These are phyloP conservation scores for Pelodiscus sinensis DNA, from an alignment of 2,113 vertebrate species.

Conservation along the genomic window DNA sequence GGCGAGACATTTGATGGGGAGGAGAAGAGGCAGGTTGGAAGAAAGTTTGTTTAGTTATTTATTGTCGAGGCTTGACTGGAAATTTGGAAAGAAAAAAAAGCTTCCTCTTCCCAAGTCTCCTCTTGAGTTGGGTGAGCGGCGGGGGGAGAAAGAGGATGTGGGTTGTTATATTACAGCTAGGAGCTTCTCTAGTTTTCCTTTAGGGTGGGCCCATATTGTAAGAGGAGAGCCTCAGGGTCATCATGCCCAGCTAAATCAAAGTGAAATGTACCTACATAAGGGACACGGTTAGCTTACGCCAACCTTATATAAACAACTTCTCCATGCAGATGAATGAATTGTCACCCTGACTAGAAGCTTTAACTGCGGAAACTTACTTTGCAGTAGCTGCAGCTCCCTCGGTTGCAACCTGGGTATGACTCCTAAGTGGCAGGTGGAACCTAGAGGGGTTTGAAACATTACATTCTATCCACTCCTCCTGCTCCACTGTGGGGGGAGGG, in stretches of 20 bases:
- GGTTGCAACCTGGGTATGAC: not conserved
- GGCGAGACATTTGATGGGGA: not conserved
- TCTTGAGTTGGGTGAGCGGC: not conserved
- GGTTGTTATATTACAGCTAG: not conserved
- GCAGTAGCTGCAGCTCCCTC: not conserved
- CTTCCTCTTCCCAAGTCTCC: not conserved
- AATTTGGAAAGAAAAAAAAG: not conserved
- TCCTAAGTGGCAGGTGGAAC: slow-evolving; percentile 22
- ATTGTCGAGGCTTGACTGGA: not conserved
- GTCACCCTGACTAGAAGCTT: not conserved
- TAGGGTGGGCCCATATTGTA: not conserved
- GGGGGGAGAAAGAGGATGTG: not conserved
- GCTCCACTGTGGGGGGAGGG: not conserved
- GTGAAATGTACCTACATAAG: not conserved
- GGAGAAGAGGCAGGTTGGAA: not conserved
- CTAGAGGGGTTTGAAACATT: not conserved
- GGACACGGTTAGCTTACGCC: not conserved
- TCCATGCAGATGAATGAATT: slow-evolving; percentile 10
- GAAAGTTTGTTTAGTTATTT: not conserved
- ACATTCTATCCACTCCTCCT: not conserved
- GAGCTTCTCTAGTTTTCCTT: not conserved
- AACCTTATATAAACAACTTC: not conserved
- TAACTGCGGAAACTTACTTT: not conserved
- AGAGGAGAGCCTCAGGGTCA: not conserved
- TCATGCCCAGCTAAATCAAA: not conserved